These are phyloP conservation scores for Danionella cerebrum DNA, from an alignment of 2,113 vertebrate species.

Conservation along the genomic window DNA sequence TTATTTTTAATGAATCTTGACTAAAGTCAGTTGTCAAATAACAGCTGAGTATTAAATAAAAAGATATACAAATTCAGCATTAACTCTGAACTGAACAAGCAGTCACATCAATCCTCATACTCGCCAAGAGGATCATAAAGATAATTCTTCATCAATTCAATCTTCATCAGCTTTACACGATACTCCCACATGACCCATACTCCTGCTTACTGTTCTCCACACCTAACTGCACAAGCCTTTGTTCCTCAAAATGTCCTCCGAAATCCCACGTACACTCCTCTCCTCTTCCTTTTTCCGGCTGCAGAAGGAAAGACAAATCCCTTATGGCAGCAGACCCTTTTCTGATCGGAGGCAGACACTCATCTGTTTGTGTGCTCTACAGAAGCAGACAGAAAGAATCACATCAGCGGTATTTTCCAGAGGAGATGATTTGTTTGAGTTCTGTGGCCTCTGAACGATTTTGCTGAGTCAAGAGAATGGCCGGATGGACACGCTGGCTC, in stretches of 20 bases:
- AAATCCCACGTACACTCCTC: slow-evolving; percentile 14
- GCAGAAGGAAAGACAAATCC: slow-evolving; percentile 34
- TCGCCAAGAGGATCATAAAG: slow-evolving; percentile 47
- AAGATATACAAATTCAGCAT: too few relatives aligned
- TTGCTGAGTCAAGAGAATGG: slow-evolving; percentile 46
- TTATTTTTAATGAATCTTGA: too few relatives aligned
- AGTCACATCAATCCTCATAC: slow-evolving; percentile 39
- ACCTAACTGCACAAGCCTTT: background rate
- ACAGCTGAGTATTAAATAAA: too few relatives aligned
- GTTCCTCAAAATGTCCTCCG: slow-evolving; percentile 26
- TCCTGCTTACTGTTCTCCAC: slow-evolving; percentile 17
- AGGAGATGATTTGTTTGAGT: slow-evolving; percentile 52
- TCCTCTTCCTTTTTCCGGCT: slow-evolving; percentile 4
- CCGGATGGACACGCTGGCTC: slow-evolving; percentile 41
- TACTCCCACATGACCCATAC: slow-evolving; percentile 8
- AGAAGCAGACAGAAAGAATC: slow-evolving; percentile 44
- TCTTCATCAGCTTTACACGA: slow-evolving; percentile 50
- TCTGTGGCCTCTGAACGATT: slow-evolving; percentile 36
- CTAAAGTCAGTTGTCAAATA: too few relatives aligned
- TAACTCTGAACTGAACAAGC: slow-evolving; percentile 2
- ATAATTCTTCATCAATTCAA: slow-evolving; percentile 59
- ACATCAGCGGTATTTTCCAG: slow-evolving; percentile 59
- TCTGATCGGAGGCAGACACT: slow-evolving; percentile 46
- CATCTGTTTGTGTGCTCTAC: slow-evolving; percentile 54
- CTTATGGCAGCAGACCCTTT: slow-evolving; percentile 38